Conservation (phyloP, 2,888 invertebrate species). For the Dolomedes plantarius region DNA sequence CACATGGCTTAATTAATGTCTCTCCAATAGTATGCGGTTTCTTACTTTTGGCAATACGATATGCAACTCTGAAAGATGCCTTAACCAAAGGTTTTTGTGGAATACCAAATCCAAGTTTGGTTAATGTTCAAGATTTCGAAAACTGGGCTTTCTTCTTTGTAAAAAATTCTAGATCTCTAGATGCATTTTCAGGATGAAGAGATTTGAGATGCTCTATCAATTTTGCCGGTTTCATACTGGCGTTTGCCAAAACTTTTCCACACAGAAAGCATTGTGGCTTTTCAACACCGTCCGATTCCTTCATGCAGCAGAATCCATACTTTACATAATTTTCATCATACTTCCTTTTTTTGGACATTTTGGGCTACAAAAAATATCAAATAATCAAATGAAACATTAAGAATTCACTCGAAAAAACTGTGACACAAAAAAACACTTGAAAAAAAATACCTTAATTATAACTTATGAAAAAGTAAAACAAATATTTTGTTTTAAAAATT, state of each 20-base stretch:
- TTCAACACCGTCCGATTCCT: slow-evolving; percentile 25
- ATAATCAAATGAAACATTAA: no score
- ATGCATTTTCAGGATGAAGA: slow-evolving; percentile 55
- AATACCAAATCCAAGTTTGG: slow-evolving; percentile 46
- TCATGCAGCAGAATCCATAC: slow-evolving; percentile 48
- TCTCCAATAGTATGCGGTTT: slow-evolving; percentile 61
- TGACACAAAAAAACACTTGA: no score
- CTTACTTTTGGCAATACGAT: slow-evolving; percentile 44
- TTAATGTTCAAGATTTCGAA: slow-evolving; percentile 21
- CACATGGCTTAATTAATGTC: slow-evolving; percentile 57
- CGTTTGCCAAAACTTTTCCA: slow-evolving; percentile 30
- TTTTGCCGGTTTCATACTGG: slow-evolving; percentile 64
- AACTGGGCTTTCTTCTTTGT: slow-evolving; percentile 31
- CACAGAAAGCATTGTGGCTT: slow-evolving; percentile 36
- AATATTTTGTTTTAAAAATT: no score
- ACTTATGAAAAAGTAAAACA: no score
- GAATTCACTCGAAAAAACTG: no score
- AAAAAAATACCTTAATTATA: no score
- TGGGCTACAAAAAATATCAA: no score
- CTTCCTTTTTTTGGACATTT: slow-evolving; percentile 31
- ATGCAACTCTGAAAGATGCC: slow-evolving; percentile 50
- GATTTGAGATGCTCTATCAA: slow-evolving; percentile 57
- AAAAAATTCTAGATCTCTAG: slow-evolving; percentile 36
- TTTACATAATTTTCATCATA: slow-evolving; percentile 55
- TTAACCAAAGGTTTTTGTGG: slow-evolving; percentile 3